Evolutionary conservation across 2,797 vertebrate species (phyloP), one percentile per base, ranked within the genome.

Genomic region (Enteromius anoplus): DNA sequence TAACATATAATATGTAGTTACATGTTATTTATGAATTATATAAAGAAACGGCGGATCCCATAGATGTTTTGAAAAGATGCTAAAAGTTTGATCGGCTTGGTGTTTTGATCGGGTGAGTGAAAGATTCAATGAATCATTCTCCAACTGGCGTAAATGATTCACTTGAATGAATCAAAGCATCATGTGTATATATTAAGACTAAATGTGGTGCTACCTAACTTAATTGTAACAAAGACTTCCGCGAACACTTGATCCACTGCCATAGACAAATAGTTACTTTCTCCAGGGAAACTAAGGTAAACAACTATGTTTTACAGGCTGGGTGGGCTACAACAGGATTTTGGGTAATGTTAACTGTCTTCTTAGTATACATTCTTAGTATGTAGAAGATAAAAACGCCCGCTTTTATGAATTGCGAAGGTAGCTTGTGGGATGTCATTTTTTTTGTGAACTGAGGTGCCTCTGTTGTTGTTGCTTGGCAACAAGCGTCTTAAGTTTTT

Each of bases 401-500:
- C 40, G n/a, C 11, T 58, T 6, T n/a, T n/a, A n/a, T n/a, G n/a
- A n/a, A n/a, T n/a, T n/a, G 11, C 0, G 8, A 32, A n/a, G 26
- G 23, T 10, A 32, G 9, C 5, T 34, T 58, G 72, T 76, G 7
- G 55, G 34, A 26, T 42, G 75, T 17, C 8, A 26, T n/a, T 32
- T 26, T 62, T 29, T 40, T 6, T 77, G 75, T 60, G 37, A 64
- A 77, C 37, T 64, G 53, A 47, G 21, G 75, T 2, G 75, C 34
- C 58, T 62, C 15, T 77, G 75, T 77, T 77, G 73, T 23, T 73
- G 73, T 75, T 40, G 73, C 75, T 77, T 2, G 58, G 75, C 53
- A 77, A 77, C 75, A 64, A 21, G 37, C 23, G n/a, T 45, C n/a
- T 15, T 26, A 21, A 4, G 55, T 77, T 77, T 64, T 23, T 60